Conservation (phyloP, 2,113 vertebrate species). For the Mastomys coucha region DNA sequence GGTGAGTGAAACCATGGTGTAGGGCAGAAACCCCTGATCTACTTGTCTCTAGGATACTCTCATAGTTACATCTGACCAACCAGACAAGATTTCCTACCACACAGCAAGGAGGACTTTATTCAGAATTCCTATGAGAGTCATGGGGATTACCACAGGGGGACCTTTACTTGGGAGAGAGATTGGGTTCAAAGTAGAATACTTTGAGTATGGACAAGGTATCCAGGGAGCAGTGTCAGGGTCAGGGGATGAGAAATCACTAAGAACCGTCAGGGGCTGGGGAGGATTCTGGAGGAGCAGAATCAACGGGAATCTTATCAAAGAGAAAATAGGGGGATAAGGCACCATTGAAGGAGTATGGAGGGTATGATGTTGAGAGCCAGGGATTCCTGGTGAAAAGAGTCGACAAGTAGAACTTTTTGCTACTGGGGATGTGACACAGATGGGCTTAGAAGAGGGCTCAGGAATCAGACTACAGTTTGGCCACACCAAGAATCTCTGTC, state of each 20-base stretch:
- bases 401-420: neutral
- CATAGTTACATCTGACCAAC: neutral
- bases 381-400: neutral
- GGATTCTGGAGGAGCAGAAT: neutral
- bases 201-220: neutral
- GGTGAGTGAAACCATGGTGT: neutral
- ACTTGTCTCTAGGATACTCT: neutral
- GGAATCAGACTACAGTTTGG: neutral
- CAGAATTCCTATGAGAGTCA: neutral
- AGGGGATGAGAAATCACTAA: neutral
- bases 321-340: neutral
- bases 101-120: neutral
- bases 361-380: neutral
- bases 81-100: neutral
- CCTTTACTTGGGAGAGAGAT: neutral
- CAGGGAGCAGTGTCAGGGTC: too few relatives aligned
- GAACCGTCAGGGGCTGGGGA: neutral
- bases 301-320: neutral
- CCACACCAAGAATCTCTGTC: neutral
- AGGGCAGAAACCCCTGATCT: neutral
- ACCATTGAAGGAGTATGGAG: neutral
- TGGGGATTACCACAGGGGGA: too few relatives aligned
- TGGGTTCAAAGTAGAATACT: neutral
- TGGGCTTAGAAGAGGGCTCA: neutral
- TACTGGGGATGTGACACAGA: neutral